Conservation (phyloP, 2,113 vertebrate species). For the Micronycteris hirsuta region DNA sequence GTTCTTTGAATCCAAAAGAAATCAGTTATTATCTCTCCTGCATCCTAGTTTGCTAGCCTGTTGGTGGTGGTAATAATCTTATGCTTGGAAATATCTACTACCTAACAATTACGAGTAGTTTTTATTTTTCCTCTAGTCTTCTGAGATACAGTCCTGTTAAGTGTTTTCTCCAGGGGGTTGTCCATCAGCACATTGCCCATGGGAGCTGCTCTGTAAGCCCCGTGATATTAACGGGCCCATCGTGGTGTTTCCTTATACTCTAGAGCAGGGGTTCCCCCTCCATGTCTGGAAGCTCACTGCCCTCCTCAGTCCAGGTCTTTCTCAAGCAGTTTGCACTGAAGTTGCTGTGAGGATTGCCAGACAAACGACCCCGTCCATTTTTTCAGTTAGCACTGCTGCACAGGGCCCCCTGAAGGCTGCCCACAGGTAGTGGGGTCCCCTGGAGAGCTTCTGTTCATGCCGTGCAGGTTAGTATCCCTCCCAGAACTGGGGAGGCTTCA, state of each 20-base stretch:
- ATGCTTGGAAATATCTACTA: background rate
- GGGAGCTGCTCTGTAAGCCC: background rate
- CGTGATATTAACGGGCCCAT: no score
- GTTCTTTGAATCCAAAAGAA: background rate
- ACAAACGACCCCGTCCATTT: background rate
- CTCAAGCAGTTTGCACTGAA: background rate
- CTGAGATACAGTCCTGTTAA: background rate
- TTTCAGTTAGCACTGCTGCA: background rate
- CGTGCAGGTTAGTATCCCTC: slow-evolving; percentile 22
- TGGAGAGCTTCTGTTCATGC: background rate
- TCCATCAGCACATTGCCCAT: background rate
- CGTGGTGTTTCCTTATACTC: background rate
- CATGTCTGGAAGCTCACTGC: background rate
- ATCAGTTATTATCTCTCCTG: background rate
- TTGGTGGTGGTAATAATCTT: background rate
- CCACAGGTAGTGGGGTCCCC: background rate
- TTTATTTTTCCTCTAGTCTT: background rate
- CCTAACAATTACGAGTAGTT: background rate
- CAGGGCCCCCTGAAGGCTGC: background rate
- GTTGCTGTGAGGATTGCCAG: background rate
- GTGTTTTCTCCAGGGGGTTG: background rate
- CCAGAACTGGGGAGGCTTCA: background rate
- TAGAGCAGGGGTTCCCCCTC: background rate
- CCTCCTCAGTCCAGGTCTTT: background rate
- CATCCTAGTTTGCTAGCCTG: background rate